These are phyloP conservation scores for Drosophila repletoides DNA, from an alignment of 1,140 invertebrate species.

Conservation along the genomic window DNA sequence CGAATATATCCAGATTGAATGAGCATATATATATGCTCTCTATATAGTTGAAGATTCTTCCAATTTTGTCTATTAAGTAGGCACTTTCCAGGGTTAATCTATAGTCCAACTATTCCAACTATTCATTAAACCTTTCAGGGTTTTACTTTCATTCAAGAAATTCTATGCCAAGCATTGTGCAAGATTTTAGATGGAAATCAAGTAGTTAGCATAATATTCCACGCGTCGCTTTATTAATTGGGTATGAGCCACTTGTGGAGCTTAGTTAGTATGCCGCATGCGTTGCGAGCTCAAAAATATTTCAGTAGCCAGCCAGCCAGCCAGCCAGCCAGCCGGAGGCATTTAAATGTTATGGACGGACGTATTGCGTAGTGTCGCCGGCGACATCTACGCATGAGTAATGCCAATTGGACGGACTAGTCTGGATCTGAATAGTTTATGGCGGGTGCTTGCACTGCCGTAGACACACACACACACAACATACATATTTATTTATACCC, in stretches of 20 bases:
- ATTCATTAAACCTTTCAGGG: not conserved
- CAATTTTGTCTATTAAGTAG: too few relatives aligned
- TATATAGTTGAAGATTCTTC: too few relatives aligned
- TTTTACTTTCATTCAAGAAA: slow-evolving; percentile 68
- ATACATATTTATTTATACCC: too few relatives aligned
- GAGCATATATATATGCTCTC: too few relatives aligned
- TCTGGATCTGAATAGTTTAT: slow-evolving; percentile 13
- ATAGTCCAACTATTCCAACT: too few relatives aligned
- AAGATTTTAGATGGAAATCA: slow-evolving; percentile 23
- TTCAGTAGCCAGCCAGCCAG: slow-evolving; percentile 45
- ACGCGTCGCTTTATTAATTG: slow-evolving; percentile 7
- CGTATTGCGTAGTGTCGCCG: slow-evolving; percentile 63
- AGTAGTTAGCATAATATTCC: not conserved
- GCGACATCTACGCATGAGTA: slow-evolving; percentile 61
- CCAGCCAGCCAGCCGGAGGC: too few relatives aligned
- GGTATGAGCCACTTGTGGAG: not conserved
- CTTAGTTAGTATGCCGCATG: slow-evolving; percentile 49
- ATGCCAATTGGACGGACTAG: slow-evolving; percentile 51
- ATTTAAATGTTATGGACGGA: slow-evolving; percentile 61
- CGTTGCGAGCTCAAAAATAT: slow-evolving; percentile 41
- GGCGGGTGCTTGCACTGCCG: slow-evolving; percentile 44
- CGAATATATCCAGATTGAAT: too few relatives aligned
- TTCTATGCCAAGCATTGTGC: slow-evolving; percentile 51
- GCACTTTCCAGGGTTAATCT: too few relatives aligned
- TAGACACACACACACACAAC: not conserved